Evolutionary conservation across 23 tunicate species (phyloP).

Genomic region (Ciona savignyi): DNA sequence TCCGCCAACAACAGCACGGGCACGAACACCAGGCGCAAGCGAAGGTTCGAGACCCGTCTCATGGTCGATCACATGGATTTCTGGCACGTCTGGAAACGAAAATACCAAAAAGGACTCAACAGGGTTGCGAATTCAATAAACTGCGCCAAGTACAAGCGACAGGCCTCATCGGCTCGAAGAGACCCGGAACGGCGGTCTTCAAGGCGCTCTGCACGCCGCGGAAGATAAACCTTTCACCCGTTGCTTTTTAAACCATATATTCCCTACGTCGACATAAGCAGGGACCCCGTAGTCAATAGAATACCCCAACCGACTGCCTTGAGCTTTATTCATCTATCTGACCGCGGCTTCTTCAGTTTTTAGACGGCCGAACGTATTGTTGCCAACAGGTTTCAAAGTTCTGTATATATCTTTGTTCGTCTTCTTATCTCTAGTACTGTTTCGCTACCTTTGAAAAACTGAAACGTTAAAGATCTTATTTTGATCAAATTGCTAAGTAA

Average conservation of each 20-base stretch:
- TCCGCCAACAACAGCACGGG: conserved; percentile 4
- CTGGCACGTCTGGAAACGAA: conserved; percentile 75
- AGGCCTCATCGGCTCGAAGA: background rate
- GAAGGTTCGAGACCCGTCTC: conserved; percentile 48
- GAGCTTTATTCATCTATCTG: background rate
- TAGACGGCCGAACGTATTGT: no score
- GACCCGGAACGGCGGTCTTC: no score
- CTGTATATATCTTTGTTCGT: no score
- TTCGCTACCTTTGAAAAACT: no score
- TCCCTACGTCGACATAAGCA: background rate
- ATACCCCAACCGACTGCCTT: background rate
- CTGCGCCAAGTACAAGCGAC: conserved; percentile 15
- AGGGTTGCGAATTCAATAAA: conserved; percentile 29
- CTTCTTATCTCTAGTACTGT: no score
- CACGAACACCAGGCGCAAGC: background rate
- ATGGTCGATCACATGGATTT: conserved; percentile 81
- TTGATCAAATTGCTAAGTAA: no score
- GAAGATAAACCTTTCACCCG: background rate
- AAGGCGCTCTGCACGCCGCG: background rate
- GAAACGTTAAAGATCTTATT: no score
- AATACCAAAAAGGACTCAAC: conserved; percentile 43
- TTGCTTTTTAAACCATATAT: no score
- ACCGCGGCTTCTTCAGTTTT: background rate
- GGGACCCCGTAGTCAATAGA: background rate
- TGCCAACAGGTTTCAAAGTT: no score